Evolutionary conservation across 2,113 vertebrate genomes (phyloP), one percentile per base, ranked within the genome.

Genomic region (Proterorhinus semilunaris): DNA sequence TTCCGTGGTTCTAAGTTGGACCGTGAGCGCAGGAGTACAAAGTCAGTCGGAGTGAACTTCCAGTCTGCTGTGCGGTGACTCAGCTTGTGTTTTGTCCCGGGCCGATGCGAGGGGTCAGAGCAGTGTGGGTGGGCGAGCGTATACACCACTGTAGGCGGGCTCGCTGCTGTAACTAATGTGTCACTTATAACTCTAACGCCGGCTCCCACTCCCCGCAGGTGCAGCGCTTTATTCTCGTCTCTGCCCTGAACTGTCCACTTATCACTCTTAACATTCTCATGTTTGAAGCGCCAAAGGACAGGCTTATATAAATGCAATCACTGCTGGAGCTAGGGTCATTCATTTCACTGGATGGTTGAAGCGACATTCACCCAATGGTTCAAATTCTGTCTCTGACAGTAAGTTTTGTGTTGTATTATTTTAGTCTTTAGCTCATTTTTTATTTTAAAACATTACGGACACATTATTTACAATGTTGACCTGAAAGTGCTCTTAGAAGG

Each of bases 71-170:
- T 73, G 69, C 74, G 78, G 71, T 78, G 70, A 75, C 54, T 66
- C 71, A 65, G 74, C 77, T 57, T 50, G 74, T 65, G 66, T 71
- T 70, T 84, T 80, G 80, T 84, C 77, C 72, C 17, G 44, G 72
- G 75, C 78, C 75, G 43, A 72, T n/a, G 36, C 72, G 69, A 51
- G 66, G 79, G 83, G 27, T 36, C 27, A 36, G 3, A 36, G 83
- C 69, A 82, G 66, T 10, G 67, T 42, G 64, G 59, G 47, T 46
- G 66, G 74, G 66, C 27, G 27, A 13, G 7, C 51, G 58, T 77
- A 42, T 42, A 12, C 42, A 15, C 11, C 42, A 15, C 11, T 51
- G 67, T 42, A 67, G 59, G 47, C 49, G 66, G 74, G 62, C 52
- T 53, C 66, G 66, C 10, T n/a, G 57, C 57, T 59, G 9, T 61